Evolutionary conservation across 2,888 invertebrate genomes (phyloP), one percentile per base, ranked within the genome.

Genomic region (Eumerus sabulonum): DNA sequence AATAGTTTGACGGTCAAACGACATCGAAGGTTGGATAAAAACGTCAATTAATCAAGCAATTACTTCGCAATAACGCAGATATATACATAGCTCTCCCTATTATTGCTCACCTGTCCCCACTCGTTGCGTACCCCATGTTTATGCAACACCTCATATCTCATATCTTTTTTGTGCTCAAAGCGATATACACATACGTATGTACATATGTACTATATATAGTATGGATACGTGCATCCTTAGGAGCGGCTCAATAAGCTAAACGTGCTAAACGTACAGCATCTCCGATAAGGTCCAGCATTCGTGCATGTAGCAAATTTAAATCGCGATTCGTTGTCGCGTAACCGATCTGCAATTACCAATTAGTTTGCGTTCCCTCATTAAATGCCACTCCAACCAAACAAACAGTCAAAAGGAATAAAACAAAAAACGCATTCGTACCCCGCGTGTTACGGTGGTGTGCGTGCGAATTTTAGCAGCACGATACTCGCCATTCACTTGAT

Each of bases 331-430:
- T 73, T 79, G 68, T 79, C 74, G 54, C 64, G 18, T 79, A 70
- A 74, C 63, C 74, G 74, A 79, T 79, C 79, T 73, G 60, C 79
- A 79, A 79, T 74, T 60, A 79, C 74, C 79, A 79, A 79, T 79
- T 79, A 79, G 79, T 64, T 79, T 60, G 64, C 64, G 64, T 60
- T 74, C 44, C 68, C 68, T 79, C 74, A 79, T 79, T 79, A 74
- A 79, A 79, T 70, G 74, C 79, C 60, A 74, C 60, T 79, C 27
- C 18, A 44, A 60, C 40, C 44, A 62, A 70, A 68, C 47, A 59
- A 45, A 38, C 12, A 38, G 45, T 42, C 17, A 44, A 17, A n/a
- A n/a, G n/a, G n/a, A n/a, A n/a, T n/a, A n/a, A n/a, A n/a, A n/a
- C n/a, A n/a, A n/a, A n/a, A 44, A 18, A 51, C 19, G 35, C 16